Evolutionary conservation across 2,888 invertebrate genomes (phyloP), one percentile per base, ranked within the genome.

Genomic region (Lordiphosa andalusiaca): DNA sequence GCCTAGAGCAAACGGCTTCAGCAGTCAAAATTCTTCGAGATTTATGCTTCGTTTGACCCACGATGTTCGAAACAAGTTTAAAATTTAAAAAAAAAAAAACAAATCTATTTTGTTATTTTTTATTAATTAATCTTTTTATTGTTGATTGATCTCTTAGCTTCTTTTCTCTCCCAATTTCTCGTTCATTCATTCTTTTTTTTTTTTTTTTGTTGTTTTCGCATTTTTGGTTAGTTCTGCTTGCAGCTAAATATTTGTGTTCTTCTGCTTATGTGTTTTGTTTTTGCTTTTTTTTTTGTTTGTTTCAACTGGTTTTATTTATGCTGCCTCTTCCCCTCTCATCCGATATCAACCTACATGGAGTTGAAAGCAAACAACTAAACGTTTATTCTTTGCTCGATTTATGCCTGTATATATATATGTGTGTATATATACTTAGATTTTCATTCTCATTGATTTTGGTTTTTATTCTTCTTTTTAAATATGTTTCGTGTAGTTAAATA

Each of bases 171-270:
- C 56, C 63, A 44, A 51, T 61, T 53, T 58, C 69, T 46, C 59
- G 41, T 54, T 57, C 68, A 53, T 66, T 66, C 60, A 67, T 67
- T 58, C 16, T 64, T 66, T 58, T 37, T 35, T 49, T 55, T 47
- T 44, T 57, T 62, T 66, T 69, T 55, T 59, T 59, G 57, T 67
- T 67, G 58, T 44, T 63, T 60, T 63, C 58, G 55, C 25, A 6
- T 64, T 63, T 74, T 66, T 71, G 67, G 67, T 75, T 69, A 71
- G 71, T 73, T 75, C 81, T 75, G 72, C 81, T 81, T 77, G 70
- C 67, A 81, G 81, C 81, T 81, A 81, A 72, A 70, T 60, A 60
- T 67, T 65, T 62, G 35, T 49, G 10, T 70, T 56, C 41, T 13
- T 47, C 40, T 60, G 61, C 52, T 36, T 41, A 49, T 44, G 38